Evolutionary conservation across 2,113 vertebrate genomes (phyloP), one percentile per base, ranked within the genome.

Genomic region (Sigmodon hispidus): DNA sequence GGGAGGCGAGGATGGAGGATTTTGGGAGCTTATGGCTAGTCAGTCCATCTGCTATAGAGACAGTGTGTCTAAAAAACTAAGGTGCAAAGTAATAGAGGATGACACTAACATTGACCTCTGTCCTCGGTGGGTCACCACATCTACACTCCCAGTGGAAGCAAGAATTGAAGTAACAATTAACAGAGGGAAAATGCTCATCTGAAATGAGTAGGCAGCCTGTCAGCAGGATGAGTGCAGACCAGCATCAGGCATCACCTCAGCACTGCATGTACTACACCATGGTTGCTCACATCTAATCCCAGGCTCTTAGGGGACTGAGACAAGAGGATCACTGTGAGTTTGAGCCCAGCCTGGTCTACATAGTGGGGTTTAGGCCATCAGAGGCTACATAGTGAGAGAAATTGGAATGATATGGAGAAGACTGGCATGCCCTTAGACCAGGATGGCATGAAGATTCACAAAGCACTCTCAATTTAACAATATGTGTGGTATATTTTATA

Each of bases 401-500:
- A 77, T 73, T 70, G 50, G 52, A 85, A 80, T 1, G 29, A 88
- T 48, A 40, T 12, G 83, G 55, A 94, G 24, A 57, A 95, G 11
- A 57, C 69, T 63, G 61, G 34, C 48, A 59, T 67, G n/a, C 3
- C 36, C 55, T 40, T 72, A 16, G 3, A 43, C 34, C 93, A 95
- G 87, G 17, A 79, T 81, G 16, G 52, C 29, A 55, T 26, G 48
- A 26, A 92, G 63, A 93, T 88, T 84, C 11, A 26, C 75, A 52
- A 93, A 90, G 8, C 11, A 48, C 29, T 95, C n/a, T 36, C 26
- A 65, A 50, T 29, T 89, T 87, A 87, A 29, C 95, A 70, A 87
- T 29, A 29, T 34, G 5, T 86, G 48, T 67, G 77, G 10, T 77
- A 85, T 70, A 93, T 89, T 95, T 97, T 89, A 73, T 19, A 80